A percentile compares a stretch with the other conserved stretches of the same genome.
phyloP scores from a whole-genome alignment of 2,888 invertebrate species.

The Cataglyphis albicans region DNA sequence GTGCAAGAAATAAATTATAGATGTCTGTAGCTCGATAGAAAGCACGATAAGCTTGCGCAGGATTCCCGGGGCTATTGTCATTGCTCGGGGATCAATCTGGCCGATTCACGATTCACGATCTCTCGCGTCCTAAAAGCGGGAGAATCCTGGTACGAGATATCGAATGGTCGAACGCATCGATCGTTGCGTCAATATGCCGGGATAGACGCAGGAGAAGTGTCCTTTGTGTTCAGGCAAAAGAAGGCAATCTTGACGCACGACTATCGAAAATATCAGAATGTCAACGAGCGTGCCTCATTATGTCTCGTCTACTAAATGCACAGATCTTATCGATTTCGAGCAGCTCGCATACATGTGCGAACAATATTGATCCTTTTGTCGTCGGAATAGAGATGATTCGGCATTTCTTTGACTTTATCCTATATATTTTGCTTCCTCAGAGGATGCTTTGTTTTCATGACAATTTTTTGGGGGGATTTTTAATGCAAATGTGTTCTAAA shows the following conservation, averaged over 20 bases:
- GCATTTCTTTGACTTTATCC: not conserved
- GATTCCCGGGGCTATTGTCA: conserved; percentile 67
- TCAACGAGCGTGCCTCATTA: conserved; percentile 58
- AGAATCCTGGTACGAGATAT: conserved; percentile 60
- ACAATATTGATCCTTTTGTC: not conserved
- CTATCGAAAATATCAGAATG: conserved; percentile 57
- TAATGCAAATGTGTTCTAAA: too few relatives aligned
- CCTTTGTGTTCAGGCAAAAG: conserved; percentile 64
- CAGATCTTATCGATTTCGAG: conserved; percentile 55
- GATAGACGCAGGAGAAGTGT: conserved; percentile 61
- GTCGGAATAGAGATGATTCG: not conserved
- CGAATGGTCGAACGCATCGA: conserved; percentile 56
- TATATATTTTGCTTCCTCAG: not conserved
- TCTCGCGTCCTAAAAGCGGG: conserved; percentile 58
- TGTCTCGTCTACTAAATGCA: conserved; percentile 55
- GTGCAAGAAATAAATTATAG: conserved; percentile 66
- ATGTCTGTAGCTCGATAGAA: conserved; percentile 62
- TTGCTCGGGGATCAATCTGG: conserved; percentile 20
- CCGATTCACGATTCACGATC: conserved; percentile 17
- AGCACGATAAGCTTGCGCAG: conserved; percentile 66
- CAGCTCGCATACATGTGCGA: not conserved
- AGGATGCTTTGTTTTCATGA: too few relatives aligned
- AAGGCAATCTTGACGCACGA: conserved; percentile 36
- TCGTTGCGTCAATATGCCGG: conserved; percentile 65
- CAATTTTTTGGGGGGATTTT: too few relatives aligned